Percentiles rank a stretch among this genome's conserved stretches.
Conservation (phyloP, 2,888 invertebrate genomes). For the Caprella mutica region DNA sequence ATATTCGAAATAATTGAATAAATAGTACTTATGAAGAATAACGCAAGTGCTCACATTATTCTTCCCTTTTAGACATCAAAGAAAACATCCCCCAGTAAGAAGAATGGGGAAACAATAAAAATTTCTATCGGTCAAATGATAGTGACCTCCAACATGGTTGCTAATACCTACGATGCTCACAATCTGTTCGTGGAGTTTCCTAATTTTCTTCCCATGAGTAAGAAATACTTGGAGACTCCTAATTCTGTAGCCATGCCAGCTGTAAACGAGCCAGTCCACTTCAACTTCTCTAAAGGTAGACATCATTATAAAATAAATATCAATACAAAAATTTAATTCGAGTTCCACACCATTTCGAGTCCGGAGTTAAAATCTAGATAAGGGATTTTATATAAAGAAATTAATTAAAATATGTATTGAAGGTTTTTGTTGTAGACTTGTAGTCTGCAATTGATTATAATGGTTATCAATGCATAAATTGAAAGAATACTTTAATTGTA, state of each 20-base stretch:
- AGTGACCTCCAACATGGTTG: not conserved
- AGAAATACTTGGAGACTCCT: not conserved
- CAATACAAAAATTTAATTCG: no score
- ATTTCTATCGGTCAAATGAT: conserved; percentile 1
- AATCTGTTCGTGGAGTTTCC: not conserved
- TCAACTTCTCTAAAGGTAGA: not conserved
- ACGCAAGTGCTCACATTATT: not conserved
- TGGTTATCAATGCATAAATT: no score
- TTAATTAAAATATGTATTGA: no score
- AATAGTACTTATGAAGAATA: not conserved
- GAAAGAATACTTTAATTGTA: no score
- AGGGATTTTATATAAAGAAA: no score
- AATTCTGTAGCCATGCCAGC: not conserved
- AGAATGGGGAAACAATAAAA: not conserved
- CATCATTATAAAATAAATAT: no score
- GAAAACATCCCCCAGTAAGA: not conserved
- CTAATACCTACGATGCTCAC: not conserved
- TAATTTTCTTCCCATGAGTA: not conserved
- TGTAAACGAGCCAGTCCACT: not conserved
- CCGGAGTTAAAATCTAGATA: no score
- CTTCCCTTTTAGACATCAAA: not conserved
- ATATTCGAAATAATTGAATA: no score
- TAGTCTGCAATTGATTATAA: no score
- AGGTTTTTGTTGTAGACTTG: no score
- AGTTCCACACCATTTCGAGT: no score